Evolutionary conservation across 1,140 invertebrate species (phyloP).

Genomic region (Meloidogyne exigua): DNA sequence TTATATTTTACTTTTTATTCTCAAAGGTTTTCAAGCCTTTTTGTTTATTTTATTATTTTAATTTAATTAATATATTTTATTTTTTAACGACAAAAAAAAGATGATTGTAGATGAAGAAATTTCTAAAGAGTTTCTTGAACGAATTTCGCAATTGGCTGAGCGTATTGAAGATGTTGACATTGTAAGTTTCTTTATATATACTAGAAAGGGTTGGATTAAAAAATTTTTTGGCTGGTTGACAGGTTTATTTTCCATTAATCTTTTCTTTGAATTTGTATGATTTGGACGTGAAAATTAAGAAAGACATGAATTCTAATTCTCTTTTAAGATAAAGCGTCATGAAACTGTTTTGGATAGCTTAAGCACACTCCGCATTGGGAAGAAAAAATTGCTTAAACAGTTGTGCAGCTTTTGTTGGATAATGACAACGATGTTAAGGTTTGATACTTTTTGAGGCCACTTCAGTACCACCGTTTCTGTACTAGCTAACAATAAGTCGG

Average conservation of each 20-base stretch:
- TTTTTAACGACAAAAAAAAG: background rate
- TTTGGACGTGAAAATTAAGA: too few species aligned
- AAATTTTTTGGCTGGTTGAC: too few species aligned
- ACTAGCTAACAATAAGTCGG: too few species aligned
- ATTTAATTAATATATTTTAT: background rate
- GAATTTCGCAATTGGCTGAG: slow-evolving; percentile 8
- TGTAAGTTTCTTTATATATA: background rate
- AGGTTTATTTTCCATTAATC: too few species aligned
- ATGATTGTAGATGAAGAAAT: background rate
- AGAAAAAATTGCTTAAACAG: slow-evolving; percentile 28
- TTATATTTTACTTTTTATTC: background rate
- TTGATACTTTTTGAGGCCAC: background rate
- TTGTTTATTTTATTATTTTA: background rate
- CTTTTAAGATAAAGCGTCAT: slow-evolving; percentile 6
- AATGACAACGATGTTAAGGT: slow-evolving; percentile 35
- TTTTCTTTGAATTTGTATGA: too few species aligned
- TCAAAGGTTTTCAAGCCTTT: background rate
- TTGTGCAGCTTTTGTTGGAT: slow-evolving; percentile 23
- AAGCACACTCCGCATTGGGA: slow-evolving; percentile 34
- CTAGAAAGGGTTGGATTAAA: too few species aligned
- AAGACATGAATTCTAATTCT: too few species aligned
- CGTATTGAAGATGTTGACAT: background rate
- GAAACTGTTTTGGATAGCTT: slow-evolving; percentile 18
- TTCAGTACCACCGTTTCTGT: too few species aligned
- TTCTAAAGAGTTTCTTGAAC: slow-evolving; percentile 5